A percentile compares a stretch with the other conserved stretches of the same genome.
phyloP scores from a whole-genome alignment of 2,113 vertebrate genomes.

The Benitochromis conjunctus region DNA sequence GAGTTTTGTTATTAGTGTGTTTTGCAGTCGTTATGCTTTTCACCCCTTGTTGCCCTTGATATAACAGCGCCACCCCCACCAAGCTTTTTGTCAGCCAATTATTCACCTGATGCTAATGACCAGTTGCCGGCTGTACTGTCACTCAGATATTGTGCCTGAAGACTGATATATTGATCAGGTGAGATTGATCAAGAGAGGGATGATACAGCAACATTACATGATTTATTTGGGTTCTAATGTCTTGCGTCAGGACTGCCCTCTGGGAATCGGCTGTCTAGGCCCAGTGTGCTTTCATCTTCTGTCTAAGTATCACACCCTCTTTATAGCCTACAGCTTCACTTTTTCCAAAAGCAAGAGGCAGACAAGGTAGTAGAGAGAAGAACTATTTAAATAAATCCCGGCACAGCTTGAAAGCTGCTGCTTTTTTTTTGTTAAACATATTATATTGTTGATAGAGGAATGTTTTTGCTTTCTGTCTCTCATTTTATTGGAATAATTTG shows the following conservation, averaged over 20 bases:
- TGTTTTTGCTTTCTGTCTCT: neutral
- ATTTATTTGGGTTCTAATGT: slow-evolving; percentile 74
- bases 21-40: slow-evolving; percentile 53
- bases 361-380: neutral
- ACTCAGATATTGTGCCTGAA: slow-evolving; percentile 62
- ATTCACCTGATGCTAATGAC: slow-evolving; percentile 68
- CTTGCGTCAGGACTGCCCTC: slow-evolving; percentile 44
- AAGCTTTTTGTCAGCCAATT: slow-evolving; percentile 53
- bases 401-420: neutral
- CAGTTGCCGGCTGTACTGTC: slow-evolving; percentile 41
- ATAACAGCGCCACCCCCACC: neutral
- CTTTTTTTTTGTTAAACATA: neutral
- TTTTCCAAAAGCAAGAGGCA: neutral
- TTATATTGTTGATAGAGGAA: neutral
- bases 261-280: slow-evolving; percentile 21
- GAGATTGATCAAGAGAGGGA: slow-evolving; percentile 69
- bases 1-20: slow-evolving; percentile 34
- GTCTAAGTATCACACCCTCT: slow-evolving; percentile 28
- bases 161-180: slow-evolving; percentile 71
- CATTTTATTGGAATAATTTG: neutral
- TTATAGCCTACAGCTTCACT: slow-evolving; percentile 22
- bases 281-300: slow-evolving; percentile 53
- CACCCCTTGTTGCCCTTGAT: slow-evolving; percentile 19
- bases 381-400: slow-evolving; percentile 4
- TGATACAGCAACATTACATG: slow-evolving; percentile 74